Evolutionary conservation across 2,113 vertebrate genomes (phyloP).

Genomic region (Marcusenius ussheri): DNA sequence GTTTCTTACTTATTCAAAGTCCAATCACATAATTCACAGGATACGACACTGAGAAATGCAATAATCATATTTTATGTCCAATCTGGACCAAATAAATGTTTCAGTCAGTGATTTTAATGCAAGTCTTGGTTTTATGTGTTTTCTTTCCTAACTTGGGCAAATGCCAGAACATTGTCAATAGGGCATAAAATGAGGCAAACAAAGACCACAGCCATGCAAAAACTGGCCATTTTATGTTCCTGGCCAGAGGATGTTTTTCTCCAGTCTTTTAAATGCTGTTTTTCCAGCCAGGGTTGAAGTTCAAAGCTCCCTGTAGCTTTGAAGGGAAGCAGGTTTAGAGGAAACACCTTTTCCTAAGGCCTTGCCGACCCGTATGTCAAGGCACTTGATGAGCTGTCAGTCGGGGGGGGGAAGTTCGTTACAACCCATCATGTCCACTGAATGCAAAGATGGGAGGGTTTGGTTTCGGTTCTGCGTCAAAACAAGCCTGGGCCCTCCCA

Average conservation of each 20-base stretch:
- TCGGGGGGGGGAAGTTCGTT: conserved; percentile 14
- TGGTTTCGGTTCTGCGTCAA: conserved; percentile 15
- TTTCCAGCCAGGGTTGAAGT: neutral
- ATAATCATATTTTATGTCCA: neutral
- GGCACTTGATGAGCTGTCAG: conserved; percentile 37
- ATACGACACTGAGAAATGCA: neutral
- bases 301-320: conserved; percentile 32
- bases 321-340: conserved; percentile 38
- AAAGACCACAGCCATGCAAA: neutral
- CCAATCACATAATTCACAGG: neutral
- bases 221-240: neutral
- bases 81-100: neutral
- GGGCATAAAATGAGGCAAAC: neutral
- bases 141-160: neutral
- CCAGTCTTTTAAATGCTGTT: neutral
- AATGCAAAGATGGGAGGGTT: conserved; percentile 8
- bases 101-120: neutral
- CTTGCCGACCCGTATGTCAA: conserved; percentile 51
- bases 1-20: neutral
- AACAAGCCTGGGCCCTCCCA: neutral
- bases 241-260: conserved; percentile 1
- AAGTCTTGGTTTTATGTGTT: neutral
- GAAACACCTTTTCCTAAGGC: conserved; percentile 39
- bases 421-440: neutral
- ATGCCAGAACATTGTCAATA: neutral